Evolutionary conservation across 2,888 invertebrate species (phyloP), one percentile per base, ranked within the genome.

Genomic region (Harpalus rubripes): DNA sequence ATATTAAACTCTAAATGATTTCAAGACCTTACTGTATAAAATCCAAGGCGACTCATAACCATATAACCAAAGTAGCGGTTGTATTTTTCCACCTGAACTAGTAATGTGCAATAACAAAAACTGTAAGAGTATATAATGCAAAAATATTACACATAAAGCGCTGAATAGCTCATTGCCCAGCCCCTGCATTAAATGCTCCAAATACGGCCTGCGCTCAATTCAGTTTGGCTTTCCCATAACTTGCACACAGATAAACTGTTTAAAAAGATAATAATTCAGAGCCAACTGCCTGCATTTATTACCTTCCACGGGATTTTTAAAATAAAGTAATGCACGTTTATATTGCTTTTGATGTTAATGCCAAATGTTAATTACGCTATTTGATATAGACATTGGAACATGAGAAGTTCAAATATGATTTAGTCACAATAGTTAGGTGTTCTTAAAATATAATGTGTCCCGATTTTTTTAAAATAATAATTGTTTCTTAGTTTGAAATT

Each of bases 91-190:
- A 15, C 59, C 18, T 16, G n/a, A n/a, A 59, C 59, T 52, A 59
- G 59, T 59, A 59, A 59, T 59, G 59, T 16, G 59, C 18, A 59
- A 44, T 59, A 59, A 59, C 18, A 59, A 59, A 59, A 59, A 59
- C 59, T 59, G 44, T 59, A 16, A 59, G 15, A 59, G 59, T 59
- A 59, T 59, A 59, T 59, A 59, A 59, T 59, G 7, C 59, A 59
- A 59, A 59, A 59, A 52, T 59, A 59, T 59, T 59, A 15, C 59
- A 15, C 18, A 59, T 59, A 59, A 59, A 59, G 59, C 15, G 59
- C 18, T 59, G 59, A 59, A 16, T 59, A 59, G n/a, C 59, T 59
- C 44, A 59, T 59, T 59, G 59, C 59, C 59, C 59, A 59, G n/a
- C 59, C 59, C 59, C 59, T 16, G 18, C 59, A 59, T 59, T 59